Evolutionary conservation across 2,888 invertebrate species (phyloP).

Genomic region (Pyrrhia umbra): DNA sequence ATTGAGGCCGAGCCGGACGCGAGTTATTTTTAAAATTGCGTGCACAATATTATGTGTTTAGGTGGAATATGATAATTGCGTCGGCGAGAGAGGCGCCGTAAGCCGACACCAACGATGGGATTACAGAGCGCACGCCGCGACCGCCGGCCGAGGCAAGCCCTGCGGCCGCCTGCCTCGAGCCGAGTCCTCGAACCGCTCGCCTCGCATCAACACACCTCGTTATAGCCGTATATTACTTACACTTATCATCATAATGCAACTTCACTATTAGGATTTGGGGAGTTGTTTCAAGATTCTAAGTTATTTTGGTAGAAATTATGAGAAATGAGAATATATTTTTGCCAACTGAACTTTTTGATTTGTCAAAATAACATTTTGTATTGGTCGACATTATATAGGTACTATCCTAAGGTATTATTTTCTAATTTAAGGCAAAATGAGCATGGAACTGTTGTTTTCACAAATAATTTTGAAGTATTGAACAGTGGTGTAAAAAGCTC

Average conservation of each 20-base stretch:
- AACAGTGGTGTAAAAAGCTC: constrained; percentile 62
- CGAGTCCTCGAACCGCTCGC: constrained; percentile 53
- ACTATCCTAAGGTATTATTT: constrained; percentile 31
- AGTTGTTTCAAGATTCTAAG: constrained; percentile 3
- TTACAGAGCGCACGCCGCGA: constrained; percentile 83
- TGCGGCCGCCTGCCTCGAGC: constrained; percentile 56
- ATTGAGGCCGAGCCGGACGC: constrained; percentile 87
- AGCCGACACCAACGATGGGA: constrained; percentile 88
- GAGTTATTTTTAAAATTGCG: constrained; percentile 90
- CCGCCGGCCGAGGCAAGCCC: constrained; percentile 56
- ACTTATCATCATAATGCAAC: constrained; percentile 17
- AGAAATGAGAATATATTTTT: no score
- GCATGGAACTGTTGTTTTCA: constrained; percentile 69
- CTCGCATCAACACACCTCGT: constrained; percentile 73
- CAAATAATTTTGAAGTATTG: constrained; percentile 70
- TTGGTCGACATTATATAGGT: constrained; percentile 9
- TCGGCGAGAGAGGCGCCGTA: constrained; percentile 85
- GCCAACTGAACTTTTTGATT: no score
- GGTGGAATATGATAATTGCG: constrained; percentile 90
- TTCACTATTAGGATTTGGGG: constrained; percentile 4
- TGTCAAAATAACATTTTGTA: neutral
- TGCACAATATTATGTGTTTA: constrained; percentile 90
- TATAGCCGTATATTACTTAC: constrained; percentile 60
- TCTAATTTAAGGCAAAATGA: constrained; percentile 63
- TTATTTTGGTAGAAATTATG: neutral